Evolutionary conservation across 2,888 invertebrate genomes (phyloP).

Genomic region (Diaprepes abbreviatus): DNA sequence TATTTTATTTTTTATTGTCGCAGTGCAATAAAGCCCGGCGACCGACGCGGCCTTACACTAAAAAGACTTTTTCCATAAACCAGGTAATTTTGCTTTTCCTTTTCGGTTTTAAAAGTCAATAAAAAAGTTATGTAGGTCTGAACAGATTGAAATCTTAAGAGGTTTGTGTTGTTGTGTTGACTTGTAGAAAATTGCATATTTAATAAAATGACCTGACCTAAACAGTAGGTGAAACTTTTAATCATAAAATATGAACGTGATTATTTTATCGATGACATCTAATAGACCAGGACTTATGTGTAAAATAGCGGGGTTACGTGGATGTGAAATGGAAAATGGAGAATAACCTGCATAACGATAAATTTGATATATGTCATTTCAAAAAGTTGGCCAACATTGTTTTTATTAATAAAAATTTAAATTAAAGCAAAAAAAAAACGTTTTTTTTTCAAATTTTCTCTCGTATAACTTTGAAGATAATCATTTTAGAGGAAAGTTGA

Average conservation of each 20-base stretch:
- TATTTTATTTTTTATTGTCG: slow-evolving; percentile 31
- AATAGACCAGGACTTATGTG: too few species aligned
- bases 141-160: slow-evolving; percentile 26
- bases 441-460: too few species aligned
- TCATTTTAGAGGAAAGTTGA: too few species aligned
- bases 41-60: slow-evolving; percentile 12
- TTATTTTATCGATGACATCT: too few species aligned
- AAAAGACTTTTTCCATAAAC: slow-evolving; percentile 35
- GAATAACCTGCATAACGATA: too few species aligned
- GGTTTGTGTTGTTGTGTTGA: slow-evolving; percentile 10
- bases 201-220: not conserved
- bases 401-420: too few species aligned
- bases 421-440: too few species aligned
- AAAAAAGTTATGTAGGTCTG: slow-evolving; percentile 31
- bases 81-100: slow-evolving; percentile 28
- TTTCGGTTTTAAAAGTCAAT: slow-evolving; percentile 28
- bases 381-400: too few species aligned
- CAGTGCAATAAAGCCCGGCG: slow-evolving; percentile 9
- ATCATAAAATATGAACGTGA: not conserved
- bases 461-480: too few species aligned
- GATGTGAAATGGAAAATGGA: too few species aligned
- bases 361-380: too few species aligned
- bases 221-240: not conserved
- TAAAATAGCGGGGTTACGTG: too few species aligned
- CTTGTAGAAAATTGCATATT: slow-evolving; percentile 8